Conservation (phyloP, 2,888 invertebrate species). For the Morpho deidamia region DNA sequence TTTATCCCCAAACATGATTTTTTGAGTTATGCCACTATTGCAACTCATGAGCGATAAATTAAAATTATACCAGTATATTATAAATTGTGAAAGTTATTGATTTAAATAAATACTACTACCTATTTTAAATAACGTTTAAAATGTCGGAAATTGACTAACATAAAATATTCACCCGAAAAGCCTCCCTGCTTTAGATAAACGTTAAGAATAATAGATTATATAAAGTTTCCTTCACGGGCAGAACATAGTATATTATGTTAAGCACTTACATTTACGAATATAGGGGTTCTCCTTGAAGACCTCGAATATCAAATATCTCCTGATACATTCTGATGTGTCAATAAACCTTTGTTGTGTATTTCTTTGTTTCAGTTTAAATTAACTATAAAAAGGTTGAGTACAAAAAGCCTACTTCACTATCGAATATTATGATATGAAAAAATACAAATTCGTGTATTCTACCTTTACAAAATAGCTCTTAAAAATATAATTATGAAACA, state of each 20-base stretch:
- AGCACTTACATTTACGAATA: neutral
- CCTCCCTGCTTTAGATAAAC: neutral
- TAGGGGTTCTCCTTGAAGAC: neutral
- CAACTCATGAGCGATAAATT: no score
- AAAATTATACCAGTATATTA: no score
- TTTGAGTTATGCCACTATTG: no score
- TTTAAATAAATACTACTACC: no score
- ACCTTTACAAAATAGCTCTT: neutral
- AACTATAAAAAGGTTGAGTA: neutral
- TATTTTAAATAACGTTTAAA: no score
- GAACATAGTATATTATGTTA: neutral
- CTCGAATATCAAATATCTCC: neutral
- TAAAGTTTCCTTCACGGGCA: neutral
- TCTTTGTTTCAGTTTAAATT: neutral
- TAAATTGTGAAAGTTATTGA: no score
- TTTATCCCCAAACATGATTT: no score
- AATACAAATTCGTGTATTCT: neutral
- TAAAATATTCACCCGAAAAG: neutral
- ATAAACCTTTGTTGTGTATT: neutral
- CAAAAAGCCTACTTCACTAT: neutral
- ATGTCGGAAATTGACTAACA: no score
- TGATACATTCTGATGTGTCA: neutral
- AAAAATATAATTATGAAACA: no score
- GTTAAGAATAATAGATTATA: conserved; percentile 1
- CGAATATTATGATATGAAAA: neutral